phyloP scores from a whole-genome alignment of 2,888 invertebrate species.

The Micoletzkya japonica region DNA sequence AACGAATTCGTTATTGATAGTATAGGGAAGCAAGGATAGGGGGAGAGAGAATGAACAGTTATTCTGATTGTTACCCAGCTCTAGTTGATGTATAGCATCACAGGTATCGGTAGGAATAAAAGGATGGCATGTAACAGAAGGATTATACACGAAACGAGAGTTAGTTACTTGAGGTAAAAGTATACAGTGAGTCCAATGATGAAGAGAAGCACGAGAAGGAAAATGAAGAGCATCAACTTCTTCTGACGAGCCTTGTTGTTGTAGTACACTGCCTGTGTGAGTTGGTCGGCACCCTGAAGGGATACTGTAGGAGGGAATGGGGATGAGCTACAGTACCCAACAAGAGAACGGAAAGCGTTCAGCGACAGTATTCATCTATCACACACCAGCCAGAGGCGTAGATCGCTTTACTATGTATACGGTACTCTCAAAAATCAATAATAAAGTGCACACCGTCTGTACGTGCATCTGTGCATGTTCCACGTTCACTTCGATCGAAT shows the following conservation, averaged over 20 bases:
- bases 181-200: constrained; percentile 50
- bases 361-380: neutral
- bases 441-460: constrained; percentile 21
- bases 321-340: neutral
- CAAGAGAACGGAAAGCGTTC: neutral
- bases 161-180: too few relatives aligned
- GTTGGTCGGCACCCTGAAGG: constrained; percentile 50
- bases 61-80: too few relatives aligned
- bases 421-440: neutral
- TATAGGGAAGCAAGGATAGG: too few relatives aligned
- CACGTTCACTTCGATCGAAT: constrained; percentile 61
- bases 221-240: constrained; percentile 51
- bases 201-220: constrained; percentile 47
- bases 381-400: neutral
- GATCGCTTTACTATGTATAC: neutral
- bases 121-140: too few relatives aligned
- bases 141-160: too few relatives aligned
- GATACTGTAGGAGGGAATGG: neutral
- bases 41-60: too few relatives aligned
- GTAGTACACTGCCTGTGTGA: constrained; percentile 60
- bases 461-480: constrained; percentile 59
- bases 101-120: too few relatives aligned
- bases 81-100: too few relatives aligned
- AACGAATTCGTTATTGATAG: too few relatives aligned
- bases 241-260: constrained; percentile 59